Conservation (phyloP, 23 tunicate species). For the Styela plicata region DNA sequence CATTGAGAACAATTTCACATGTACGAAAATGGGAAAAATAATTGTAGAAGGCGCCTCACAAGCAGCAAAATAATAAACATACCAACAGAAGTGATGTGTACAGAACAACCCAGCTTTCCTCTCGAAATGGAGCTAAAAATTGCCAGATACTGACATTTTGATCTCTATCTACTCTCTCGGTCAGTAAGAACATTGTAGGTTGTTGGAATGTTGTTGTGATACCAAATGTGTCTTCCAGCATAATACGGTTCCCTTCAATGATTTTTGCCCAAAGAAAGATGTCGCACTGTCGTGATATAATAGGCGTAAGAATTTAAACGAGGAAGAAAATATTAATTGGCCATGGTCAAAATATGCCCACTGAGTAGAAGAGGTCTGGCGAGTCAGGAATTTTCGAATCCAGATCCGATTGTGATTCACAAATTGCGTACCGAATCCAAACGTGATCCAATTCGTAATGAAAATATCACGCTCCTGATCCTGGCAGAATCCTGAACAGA, state of each 20-base stretch:
- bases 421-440: no score
- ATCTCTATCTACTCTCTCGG: conserved; percentile 45
- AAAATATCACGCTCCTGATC: no score
- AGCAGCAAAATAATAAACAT: no score
- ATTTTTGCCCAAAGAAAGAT: conserved; percentile 41
- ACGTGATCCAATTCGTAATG: no score
- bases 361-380: no score
- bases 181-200: conserved; percentile 35
- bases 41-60: no score
- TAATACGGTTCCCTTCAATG: conserved; percentile 38
- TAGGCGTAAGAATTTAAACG: neutral
- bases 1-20: neutral
- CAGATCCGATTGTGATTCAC: no score
- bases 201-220: conserved; percentile 31
- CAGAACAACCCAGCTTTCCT: conserved; percentile 56
- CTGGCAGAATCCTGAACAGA: no score
- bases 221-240: conserved; percentile 28
- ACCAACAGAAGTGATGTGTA: conserved; percentile 41
- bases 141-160: conserved; percentile 63
- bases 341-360: no score
- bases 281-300: conserved; percentile 39
- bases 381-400: no score
- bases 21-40: neutral
- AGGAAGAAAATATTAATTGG: no score
- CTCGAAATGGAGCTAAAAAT: conserved; percentile 47